phyloP scores from a whole-genome alignment of 2,797 vertebrate genomes.

The Echeneis naucrates region DNA sequence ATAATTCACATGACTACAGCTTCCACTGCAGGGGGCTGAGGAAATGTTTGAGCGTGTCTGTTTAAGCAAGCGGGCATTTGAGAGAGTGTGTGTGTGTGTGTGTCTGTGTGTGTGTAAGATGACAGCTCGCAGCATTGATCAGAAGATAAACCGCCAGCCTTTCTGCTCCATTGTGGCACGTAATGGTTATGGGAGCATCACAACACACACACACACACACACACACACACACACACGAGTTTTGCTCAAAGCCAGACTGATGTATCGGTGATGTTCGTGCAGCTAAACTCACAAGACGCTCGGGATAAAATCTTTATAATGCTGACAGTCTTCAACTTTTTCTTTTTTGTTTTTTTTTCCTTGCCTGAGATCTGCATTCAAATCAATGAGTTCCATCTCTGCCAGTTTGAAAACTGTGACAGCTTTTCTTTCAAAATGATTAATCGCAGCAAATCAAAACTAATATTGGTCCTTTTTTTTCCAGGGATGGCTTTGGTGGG shows the following conservation, averaged over 20 bases:
- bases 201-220: slow-evolving; percentile 90
- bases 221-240: slow-evolving; percentile 53
- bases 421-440: slow-evolving; percentile 20
- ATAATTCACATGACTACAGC: slow-evolving; percentile 29
- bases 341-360: too few species aligned
- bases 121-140: slow-evolving; percentile 88
- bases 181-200: slow-evolving; percentile 92
- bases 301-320: slow-evolving; percentile 42
- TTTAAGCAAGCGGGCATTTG: slow-evolving; percentile 21
- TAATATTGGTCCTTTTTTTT: slow-evolving; percentile 13
- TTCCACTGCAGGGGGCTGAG: slow-evolving; percentile 49
- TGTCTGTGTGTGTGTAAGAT: slow-evolving; percentile 27
- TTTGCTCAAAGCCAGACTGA: slow-evolving; percentile 30
- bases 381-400: slow-evolving; percentile 14
- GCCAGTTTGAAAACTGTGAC: slow-evolving; percentile 9
- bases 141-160: slow-evolving; percentile 91
- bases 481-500: neutral
- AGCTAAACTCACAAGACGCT: slow-evolving; percentile 31
- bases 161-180: slow-evolving; percentile 91
- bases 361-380: slow-evolving; percentile 25
- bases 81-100: slow-evolving; percentile 12
- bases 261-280: slow-evolving; percentile 14
- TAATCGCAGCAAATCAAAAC: slow-evolving; percentile 30
- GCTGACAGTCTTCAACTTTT: slow-evolving; percentile 21
- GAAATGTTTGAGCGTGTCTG: slow-evolving; percentile 28